Evolutionary conservation across 2,113 vertebrate species (phyloP), one percentile per base, ranked within the genome.

Genomic region (Mustelus asterias): DNA sequence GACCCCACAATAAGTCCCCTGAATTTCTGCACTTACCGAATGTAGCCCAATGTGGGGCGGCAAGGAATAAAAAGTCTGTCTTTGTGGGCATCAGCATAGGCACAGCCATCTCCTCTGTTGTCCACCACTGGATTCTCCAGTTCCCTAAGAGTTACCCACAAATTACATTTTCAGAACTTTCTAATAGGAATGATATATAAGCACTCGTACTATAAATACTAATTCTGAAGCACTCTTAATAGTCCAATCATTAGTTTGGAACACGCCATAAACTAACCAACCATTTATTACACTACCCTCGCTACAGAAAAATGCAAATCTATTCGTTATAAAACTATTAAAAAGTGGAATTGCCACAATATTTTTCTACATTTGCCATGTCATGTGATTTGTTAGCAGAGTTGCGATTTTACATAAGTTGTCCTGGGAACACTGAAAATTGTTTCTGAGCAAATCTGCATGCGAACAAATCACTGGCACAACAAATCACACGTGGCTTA

Each of bases 151-250:
- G 33, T 93, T 93, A 67, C 89, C 89, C 89, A 93, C 60, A 93
- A 93, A 93, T 93, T 93, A 93, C 13, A 93, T 93, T 93, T 93
- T 93, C 89, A 93, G 89, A 93, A 93, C 89, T 65, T 93, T 37
- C 89, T 93, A 93, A 65, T 60, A 93, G n/a, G 29, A 65, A 93
- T 67, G 89, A 93, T 37, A 93, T 37, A 65, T 16, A 65, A 93
- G 60, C 60, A 93, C 89, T 93, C 29, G 33, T 93, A 93, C n/a
- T 10, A 37, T 33, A 67, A 65, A 93, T 93, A 37, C 58, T 9
- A 16, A 93, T 67, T 37, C 89, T 37, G 63, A n/a, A 89, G 24
- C 60, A 93, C 14, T 93, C 63, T 93, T 18, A 65, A 67, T 33
- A 93, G 60, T 93, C 33, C 60, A 67, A 37, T 65, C 89, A 93